Conservation (phyloP, 2,888 invertebrate species). For the Criorhina ranunculi region DNA sequence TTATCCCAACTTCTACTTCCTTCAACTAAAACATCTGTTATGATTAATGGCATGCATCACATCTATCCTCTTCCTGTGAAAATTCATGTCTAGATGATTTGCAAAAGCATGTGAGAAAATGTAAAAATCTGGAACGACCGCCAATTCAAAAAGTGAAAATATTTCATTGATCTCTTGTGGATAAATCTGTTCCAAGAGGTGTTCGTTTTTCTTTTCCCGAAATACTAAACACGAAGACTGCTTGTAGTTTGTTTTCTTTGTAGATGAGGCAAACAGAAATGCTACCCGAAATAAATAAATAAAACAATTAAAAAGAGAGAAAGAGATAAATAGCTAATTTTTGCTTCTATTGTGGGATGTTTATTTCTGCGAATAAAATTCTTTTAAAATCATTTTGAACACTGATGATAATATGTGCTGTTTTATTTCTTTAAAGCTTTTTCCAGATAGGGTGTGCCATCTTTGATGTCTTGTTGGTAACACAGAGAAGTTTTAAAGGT, state of each 20-base stretch:
- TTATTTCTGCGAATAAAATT: not conserved
- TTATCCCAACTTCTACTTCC: too few relatives aligned
- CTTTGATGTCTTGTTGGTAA: not conserved
- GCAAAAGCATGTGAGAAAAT: not conserved
- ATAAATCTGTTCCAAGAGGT: not conserved
- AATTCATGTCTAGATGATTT: not conserved
- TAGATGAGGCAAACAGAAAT: not conserved
- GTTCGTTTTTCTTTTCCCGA: not conserved
- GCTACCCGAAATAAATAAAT: not conserved
- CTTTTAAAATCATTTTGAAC: not conserved
- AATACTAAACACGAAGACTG: conserved; percentile 3
- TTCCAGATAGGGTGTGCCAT: too few relatives aligned
- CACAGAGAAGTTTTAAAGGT: too few relatives aligned
- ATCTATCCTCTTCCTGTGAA: not conserved
- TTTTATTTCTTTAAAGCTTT: not conserved
- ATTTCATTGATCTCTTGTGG: not conserved
- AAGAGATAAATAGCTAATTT: not conserved
- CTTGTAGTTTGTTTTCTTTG: not conserved
- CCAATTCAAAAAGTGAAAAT: not conserved
- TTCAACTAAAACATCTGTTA: too few relatives aligned
- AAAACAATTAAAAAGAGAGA: not conserved
- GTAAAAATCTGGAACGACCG: not conserved
- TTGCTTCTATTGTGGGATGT: not conserved
- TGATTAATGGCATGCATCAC: not conserved
- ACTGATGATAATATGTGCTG: conserved; percentile 3